A percentile compares a stretch with the other conserved stretches of the same genome.
These are phyloP conservation scores for Rhagonycha lutea DNA, from an alignment of 2,888 invertebrate species.

Conservation along the genomic window DNA sequence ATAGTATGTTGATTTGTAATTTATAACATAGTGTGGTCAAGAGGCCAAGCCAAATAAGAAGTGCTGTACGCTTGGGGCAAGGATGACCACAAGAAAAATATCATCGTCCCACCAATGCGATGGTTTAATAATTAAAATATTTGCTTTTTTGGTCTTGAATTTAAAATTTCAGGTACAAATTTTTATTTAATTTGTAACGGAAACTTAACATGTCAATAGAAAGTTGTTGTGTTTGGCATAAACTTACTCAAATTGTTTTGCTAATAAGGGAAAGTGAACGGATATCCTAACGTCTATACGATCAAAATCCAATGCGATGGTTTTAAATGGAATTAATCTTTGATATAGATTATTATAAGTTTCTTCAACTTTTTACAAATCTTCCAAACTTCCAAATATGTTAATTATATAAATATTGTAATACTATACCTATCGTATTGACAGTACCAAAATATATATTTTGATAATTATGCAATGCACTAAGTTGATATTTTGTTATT, in stretches of 20 bases:
- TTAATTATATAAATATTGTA: too few relatives aligned
- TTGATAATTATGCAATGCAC: neutral
- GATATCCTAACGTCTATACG: slow-evolving; percentile 45
- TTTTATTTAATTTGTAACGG: slow-evolving; percentile 6
- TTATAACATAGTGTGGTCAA: neutral
- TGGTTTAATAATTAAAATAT: neutral
- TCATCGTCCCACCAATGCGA: neutral
- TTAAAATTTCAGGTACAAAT: neutral
- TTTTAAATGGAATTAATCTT: neutral
- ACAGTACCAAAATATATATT: too few relatives aligned
- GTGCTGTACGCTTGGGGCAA: neutral
- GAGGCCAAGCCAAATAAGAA: neutral
- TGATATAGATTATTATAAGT: neutral
- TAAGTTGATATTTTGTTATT: neutral
- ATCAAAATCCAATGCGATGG: slow-evolving; percentile 5
- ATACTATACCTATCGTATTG: too few relatives aligned
- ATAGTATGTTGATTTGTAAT: neutral
- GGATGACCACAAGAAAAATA: neutral
- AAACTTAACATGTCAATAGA: slow-evolving; percentile 1
- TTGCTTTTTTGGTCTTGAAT: neutral
- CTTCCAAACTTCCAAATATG: neutral
- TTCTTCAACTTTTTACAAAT: neutral
- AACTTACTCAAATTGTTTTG: slow-evolving; percentile 43
- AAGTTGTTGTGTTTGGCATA: slow-evolving; percentile 13
- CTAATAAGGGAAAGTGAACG: slow-evolving; percentile 52